Percentiles rank a stretch among this genome's conserved stretches.
phyloP scores from a whole-genome alignment of 2,888 invertebrate genomes.

The Diaphora mendica region DNA sequence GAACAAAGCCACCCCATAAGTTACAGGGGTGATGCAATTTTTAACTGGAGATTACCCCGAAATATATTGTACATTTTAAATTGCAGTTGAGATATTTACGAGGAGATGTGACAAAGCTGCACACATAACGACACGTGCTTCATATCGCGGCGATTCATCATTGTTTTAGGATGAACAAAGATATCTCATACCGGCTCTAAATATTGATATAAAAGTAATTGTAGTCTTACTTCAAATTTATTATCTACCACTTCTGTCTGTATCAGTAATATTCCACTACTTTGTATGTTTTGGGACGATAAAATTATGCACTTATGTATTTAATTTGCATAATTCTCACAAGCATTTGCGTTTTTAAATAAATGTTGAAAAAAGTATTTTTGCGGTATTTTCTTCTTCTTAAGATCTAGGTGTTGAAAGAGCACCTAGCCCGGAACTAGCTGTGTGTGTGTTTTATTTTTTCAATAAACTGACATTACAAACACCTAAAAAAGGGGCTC shows the following conservation, averaged over 20 bases:
- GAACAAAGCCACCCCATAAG: slow-evolving; percentile 39
- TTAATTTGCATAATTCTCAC: too few relatives aligned
- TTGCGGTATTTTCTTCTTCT: too few relatives aligned
- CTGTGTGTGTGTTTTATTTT: too few relatives aligned
- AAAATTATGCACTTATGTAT: too few relatives aligned
- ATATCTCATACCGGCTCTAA: not conserved
- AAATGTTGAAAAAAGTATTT: not conserved
- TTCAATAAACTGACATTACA: too few relatives aligned
- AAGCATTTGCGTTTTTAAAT: too few relatives aligned
- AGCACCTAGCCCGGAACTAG: too few relatives aligned
- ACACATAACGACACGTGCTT: not conserved
- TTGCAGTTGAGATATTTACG: slow-evolving; percentile 18
- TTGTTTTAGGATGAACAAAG: not conserved
- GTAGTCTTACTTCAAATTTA: not conserved
- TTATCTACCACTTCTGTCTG: not conserved
- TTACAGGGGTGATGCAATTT: slow-evolving; percentile 23
- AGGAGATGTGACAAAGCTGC: slow-evolving; percentile 2
- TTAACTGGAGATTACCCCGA: slow-evolving; percentile 9
- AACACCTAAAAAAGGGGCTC: too few relatives aligned
- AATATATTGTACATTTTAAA: slow-evolving; percentile 15
- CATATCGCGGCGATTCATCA: not conserved
- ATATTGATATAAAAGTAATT: not conserved
- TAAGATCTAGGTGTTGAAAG: too few relatives aligned
- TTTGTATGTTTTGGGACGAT: too few relatives aligned
- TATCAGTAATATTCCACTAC: too few relatives aligned